Percentiles rank a stretch among this genome's conserved stretches.
These are phyloP conservation scores for Scylla paramamosain DNA, from an alignment of 1,140 invertebrate genomes.

Conservation along the genomic window DNA sequence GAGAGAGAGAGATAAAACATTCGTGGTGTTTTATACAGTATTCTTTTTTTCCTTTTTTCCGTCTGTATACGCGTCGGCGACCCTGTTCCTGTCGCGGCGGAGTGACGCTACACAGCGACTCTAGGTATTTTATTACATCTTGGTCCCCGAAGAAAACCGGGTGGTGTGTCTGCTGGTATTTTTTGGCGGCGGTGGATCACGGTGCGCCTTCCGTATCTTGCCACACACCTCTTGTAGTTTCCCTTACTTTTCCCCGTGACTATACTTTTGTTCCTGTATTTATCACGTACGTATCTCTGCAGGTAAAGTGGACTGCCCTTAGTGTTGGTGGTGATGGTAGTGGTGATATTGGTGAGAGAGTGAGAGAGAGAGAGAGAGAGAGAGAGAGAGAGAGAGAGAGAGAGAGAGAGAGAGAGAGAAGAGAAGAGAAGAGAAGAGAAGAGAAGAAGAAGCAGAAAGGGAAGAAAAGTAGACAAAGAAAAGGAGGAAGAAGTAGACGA, in stretches of 20 bases:
- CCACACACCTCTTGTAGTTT: background rate
- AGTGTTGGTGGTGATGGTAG: background rate
- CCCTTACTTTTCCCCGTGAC: background rate
- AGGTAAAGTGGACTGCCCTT: too few relatives aligned
- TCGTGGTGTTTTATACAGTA: background rate
- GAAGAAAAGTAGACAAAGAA: background rate
- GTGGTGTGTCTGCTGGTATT: background rate
- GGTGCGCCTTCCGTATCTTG: background rate
- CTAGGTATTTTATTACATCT: background rate
- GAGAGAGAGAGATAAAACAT: background rate
- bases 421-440: conserved; percentile 25
- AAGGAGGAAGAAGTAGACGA: background rate
- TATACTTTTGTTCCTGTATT: background rate
- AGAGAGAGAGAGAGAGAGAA: conserved; percentile 62
- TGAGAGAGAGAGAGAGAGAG: background rate
- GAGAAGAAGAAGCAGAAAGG: too few relatives aligned
- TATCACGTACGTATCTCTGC: background rate
- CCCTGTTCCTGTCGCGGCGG: background rate
- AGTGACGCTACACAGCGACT: background rate
- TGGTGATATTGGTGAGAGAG: too few relatives aligned
- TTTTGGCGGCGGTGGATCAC: background rate
- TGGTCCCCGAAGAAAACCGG: background rate
- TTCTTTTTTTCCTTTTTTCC: background rate
- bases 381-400: conserved; percentile 62
- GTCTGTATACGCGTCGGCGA: background rate